These are phyloP conservation scores for Oncorhynchus clarkii DNA, from an alignment of 2,113 vertebrate species.

Conservation along the genomic window DNA sequence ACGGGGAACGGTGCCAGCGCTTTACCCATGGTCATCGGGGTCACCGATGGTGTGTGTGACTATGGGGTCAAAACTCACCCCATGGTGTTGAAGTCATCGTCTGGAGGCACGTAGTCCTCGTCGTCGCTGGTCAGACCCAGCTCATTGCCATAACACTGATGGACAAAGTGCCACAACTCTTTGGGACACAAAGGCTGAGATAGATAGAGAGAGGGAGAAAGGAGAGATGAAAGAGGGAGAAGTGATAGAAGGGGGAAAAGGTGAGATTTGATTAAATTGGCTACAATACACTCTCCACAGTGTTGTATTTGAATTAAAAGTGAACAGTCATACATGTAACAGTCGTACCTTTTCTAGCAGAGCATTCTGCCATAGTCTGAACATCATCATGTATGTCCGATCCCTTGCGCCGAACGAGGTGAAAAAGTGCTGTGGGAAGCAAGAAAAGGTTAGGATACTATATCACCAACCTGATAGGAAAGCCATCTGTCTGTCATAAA, in stretches of 20 bases:
- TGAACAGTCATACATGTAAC: background rate
- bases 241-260: background rate
- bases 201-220: background rate
- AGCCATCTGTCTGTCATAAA: background rate
- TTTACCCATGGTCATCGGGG: background rate
- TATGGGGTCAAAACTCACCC: conserved; percentile 72
- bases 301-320: no score
- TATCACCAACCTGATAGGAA: background rate
- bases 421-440: conserved; percentile 83
- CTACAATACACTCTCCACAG: no score
- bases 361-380: conserved; percentile 91
- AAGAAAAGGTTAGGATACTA: background rate
- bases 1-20: conserved; percentile 39
- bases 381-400: conserved; percentile 95
- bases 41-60: background rate
- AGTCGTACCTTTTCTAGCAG: conserved; percentile 84
- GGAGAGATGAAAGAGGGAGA: background rate
- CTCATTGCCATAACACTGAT: conserved; percentile 88
- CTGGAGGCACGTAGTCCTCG: conserved; percentile 88
- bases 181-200: conserved; percentile 86
- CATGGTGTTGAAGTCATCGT: conserved; percentile 90
- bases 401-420: conserved; percentile 90
- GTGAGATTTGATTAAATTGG: no score
- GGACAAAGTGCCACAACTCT: conserved; percentile 92
- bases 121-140: conserved; percentile 88